phyloP scores from a whole-genome alignment of 2,797 vertebrate genomes.

The Cirrhinus mrigala region DNA sequence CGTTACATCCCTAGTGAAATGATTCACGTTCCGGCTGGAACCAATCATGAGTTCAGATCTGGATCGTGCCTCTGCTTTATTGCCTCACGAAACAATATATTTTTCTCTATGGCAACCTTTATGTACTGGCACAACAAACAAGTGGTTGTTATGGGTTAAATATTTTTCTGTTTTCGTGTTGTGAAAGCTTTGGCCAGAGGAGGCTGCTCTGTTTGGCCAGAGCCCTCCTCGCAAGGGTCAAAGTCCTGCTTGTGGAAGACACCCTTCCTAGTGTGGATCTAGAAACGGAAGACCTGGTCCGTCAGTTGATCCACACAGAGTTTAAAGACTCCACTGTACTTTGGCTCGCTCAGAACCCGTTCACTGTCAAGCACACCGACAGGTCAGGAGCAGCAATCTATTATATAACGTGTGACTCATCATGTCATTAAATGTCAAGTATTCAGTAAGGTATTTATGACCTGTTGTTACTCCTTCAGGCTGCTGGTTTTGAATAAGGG shows the following conservation, averaged over 20 bases:
- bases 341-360: constrained; percentile 70
- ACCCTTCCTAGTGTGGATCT: constrained; percentile 69
- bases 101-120: constrained; percentile 31
- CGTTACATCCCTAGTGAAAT: not conserved
- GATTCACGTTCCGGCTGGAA: not conserved
- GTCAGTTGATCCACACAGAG: constrained; percentile 68
- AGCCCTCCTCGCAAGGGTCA: constrained; percentile 73
- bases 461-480: constrained; percentile 62
- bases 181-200: constrained; percentile 65
- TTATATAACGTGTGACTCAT: constrained; percentile 1
- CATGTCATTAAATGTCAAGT: constrained; percentile 6
- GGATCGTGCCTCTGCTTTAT: not conserved
- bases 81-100: not conserved
- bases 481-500: constrained; percentile 73
- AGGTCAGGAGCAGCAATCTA: constrained; percentile 56
- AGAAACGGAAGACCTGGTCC: constrained; percentile 72
- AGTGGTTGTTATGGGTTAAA: not conserved
- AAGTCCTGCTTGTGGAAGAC: constrained; percentile 77
- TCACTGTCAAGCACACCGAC: constrained; percentile 69
- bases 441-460: constrained; percentile 6
- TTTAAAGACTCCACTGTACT: constrained; percentile 73
- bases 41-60: not conserved
- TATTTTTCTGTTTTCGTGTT: constrained; percentile 19
- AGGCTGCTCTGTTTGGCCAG: constrained; percentile 75
- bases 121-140: constrained; percentile 29